A percentile compares a stretch with the other conserved stretches of the same genome.
Conservation (phyloP, 2,888 invertebrate genomes). For the Hirtodrosophila duncani region DNA sequence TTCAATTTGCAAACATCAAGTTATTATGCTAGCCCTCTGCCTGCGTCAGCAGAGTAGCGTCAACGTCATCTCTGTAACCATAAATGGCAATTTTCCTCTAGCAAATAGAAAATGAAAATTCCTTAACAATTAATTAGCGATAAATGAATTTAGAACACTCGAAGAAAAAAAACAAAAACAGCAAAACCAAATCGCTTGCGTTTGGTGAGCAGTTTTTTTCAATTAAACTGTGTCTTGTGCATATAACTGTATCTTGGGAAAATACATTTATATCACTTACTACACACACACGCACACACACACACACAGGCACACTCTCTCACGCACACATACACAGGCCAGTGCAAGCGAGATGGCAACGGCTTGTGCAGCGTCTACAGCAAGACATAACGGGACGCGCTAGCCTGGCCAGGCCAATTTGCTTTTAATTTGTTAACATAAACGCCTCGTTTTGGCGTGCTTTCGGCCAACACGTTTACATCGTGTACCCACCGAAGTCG, state of each 20-base stretch:
- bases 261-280: no score
- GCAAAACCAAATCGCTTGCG: no score
- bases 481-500: no score
- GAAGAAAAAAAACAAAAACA: no score
- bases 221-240: no score
- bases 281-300: no score
- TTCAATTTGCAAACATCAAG: slow-evolving; percentile 76
- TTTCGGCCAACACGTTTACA: no score
- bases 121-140: slow-evolving; percentile 67
- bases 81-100: slow-evolving; percentile 62
- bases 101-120: slow-evolving; percentile 66
- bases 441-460: slow-evolving; percentile 66
- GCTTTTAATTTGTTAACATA: slow-evolving; percentile 77
- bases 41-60: slow-evolving; percentile 20
- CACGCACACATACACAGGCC: no score
- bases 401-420: no score
- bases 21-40: slow-evolving; percentile 69
- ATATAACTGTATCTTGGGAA: no score
- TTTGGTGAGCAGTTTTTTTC: background rate
- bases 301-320: no score
- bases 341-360: slow-evolving; percentile 29
- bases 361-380: slow-evolving; percentile 3
- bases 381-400: no score
- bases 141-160: slow-evolving; percentile 19
- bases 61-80: slow-evolving; percentile 43